Percentiles rank a stretch among this genome's conserved stretches.
phyloP scores from a whole-genome alignment of 2,888 invertebrate genomes.

The Esperia sulphurella region DNA sequence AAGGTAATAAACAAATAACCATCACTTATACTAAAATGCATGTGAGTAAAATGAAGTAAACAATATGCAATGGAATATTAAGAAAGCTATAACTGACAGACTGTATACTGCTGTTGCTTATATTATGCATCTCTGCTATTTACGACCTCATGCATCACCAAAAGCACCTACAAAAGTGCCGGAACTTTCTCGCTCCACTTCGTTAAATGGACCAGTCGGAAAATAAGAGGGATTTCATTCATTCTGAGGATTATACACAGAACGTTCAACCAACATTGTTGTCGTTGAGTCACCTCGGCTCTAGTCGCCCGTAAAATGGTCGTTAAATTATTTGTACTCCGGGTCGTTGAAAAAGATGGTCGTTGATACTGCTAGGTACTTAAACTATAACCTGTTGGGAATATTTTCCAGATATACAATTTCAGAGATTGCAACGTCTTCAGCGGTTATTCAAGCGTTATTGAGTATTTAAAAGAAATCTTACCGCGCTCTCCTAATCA shows the following conservation, averaged over 20 bases:
- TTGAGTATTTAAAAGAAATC: no score
- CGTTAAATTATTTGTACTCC: slow-evolving; percentile 43
- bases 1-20: no score
- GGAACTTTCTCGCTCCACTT: background rate
- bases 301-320: slow-evolving; percentile 60
- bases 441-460: background rate
- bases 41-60: background rate
- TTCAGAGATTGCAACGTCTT: background rate
- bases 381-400: no score
- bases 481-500: no score
- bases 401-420: no score
- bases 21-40: no score
- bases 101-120: background rate
- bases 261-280: slow-evolving; percentile 16
- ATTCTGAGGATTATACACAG: background rate
- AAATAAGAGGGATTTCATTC: background rate
- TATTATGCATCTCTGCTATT: background rate
- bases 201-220: background rate
- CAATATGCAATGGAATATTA: background rate
- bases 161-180: background rate
- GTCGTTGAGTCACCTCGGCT: slow-evolving; percentile 51
- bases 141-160: background rate
- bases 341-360: background rate
- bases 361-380: no score
- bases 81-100: background rate